Base-by-base conservation (phyloP, 1,140 invertebrate species). In the Sinonovacula constricta region DNA sequence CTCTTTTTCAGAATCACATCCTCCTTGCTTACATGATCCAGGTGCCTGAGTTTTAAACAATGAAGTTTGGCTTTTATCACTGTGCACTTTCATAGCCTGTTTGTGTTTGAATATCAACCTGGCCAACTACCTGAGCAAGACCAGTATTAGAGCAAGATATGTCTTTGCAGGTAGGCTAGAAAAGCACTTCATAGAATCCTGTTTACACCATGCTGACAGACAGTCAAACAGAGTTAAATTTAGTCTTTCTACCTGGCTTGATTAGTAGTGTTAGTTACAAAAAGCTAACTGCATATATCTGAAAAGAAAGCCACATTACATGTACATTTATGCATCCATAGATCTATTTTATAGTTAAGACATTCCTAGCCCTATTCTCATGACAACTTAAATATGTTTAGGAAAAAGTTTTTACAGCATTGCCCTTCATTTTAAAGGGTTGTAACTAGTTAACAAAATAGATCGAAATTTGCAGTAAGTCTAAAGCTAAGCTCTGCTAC, bases 11-110 rank as follows among this genome's bases (percentile, higher is more conserved):
- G 31, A 34, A 66, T 68, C 66, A 45, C 65, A 2, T 22, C 65
- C 65, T 18, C 51, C 66, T 54, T 68, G 66, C 30, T 45, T 45
- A 45, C 18, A 10, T 45, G 39, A 10, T 45, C 39, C 39, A 45
- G 39, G 39, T 45, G 39, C 39, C 7, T 45, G 7, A 45, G 18
- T 45, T 45, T 45, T 45, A 10, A 45, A 45, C 39, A 45, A 45
- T 10, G 18, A 45, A 10, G 39, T 45, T 45, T 45, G 39, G 18
- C 39, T 18, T 45, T 45, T 45, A 45, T 45, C 39, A 10, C n/a
- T n/a, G n/a, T n/a, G n/a, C n/a, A n/a, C n/a, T n/a, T n/a, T n/a
- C n/a, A n/a, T n/a, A n/a, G n/a, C n/a, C n/a, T n/a, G n/a, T n/a
- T n/a, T n/a, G n/a, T n/a, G n/a, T n/a, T n/a, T n/a, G n/a, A n/a